phyloP scores from a whole-genome alignment of 1,140 invertebrate species.

The Drosophila pseudoananassae region DNA sequence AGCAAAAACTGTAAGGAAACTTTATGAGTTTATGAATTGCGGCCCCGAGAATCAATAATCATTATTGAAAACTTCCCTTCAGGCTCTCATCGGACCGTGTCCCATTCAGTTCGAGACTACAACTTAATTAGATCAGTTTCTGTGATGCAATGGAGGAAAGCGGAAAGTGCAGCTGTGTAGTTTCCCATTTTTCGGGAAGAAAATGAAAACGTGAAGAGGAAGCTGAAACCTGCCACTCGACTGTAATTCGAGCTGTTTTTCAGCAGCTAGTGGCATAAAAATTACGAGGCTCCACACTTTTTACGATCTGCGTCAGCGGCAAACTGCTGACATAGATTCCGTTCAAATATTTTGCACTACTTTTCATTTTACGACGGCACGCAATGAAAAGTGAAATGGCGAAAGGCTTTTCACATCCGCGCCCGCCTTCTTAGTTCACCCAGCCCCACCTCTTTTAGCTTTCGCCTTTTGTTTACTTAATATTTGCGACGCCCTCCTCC shows the following conservation, averaged over 20 bases:
- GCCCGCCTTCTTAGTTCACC: constrained; percentile 4
- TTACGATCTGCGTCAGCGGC: constrained; percentile 26
- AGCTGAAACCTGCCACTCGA: constrained; percentile 15
- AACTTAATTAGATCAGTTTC: constrained; percentile 58
- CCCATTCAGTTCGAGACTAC: constrained; percentile 1
- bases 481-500: constrained; percentile 43
- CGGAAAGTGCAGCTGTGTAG: constrained; percentile 6
- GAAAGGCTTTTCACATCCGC: constrained; percentile 49
- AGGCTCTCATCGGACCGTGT: constrained; percentile 30
- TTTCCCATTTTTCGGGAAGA: constrained; percentile 4
- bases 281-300: constrained; percentile 30
- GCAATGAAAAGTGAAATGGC: constrained; percentile 63
- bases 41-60: constrained; percentile 57
- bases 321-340: constrained; percentile 68
- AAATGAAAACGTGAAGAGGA: constrained; percentile 10
- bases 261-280: constrained; percentile 23
- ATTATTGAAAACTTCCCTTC: constrained; percentile 60
- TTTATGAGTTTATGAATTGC: constrained; percentile 19
- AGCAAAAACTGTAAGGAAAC: constrained; percentile 28
- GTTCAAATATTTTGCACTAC: constrained; percentile 71
- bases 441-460: constrained; percentile 1
- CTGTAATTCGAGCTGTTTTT: constrained; percentile 28
- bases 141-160: constrained; percentile 23
- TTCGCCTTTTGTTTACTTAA: constrained; percentile 63
- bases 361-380: constrained; percentile 70